Percentiles rank a stretch among this genome's conserved stretches.
Evolutionary conservation across 2,113 vertebrate genomes (phyloP).

Genomic region (Rhodinocichla rosea): DNA sequence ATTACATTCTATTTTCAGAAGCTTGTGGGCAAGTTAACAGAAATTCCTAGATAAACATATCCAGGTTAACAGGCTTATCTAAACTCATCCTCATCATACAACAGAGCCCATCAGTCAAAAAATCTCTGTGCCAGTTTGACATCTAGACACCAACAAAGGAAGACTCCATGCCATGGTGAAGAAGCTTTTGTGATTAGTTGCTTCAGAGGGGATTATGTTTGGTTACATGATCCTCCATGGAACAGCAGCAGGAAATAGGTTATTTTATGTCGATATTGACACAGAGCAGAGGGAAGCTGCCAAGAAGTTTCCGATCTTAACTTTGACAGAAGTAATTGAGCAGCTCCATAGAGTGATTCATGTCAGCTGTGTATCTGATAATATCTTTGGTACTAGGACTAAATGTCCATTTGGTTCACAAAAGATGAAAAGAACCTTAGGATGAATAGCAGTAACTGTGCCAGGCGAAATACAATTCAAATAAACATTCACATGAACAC

Average conservation of each 20-base stretch:
- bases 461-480: constrained; percentile 24
- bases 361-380: background rate
- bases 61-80: background rate
- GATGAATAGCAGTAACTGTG: background rate
- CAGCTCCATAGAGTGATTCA: background rate
- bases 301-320: background rate
- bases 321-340: background rate
- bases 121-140: background rate
- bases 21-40: background rate
- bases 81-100: background rate
- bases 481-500: background rate
- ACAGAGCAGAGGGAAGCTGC: background rate
- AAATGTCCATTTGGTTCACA: background rate
- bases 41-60: background rate
- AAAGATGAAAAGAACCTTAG: constrained; percentile 38
- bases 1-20: background rate
- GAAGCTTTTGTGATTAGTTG: background rate
- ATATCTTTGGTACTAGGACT: constrained; percentile 10
- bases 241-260: background rate
- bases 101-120: background rate
- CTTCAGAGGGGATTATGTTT: background rate
- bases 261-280: background rate
- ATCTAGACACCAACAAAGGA: background rate
- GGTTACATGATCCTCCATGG: background rate
- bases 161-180: background rate